These are phyloP conservation scores for Mastomys coucha DNA, from an alignment of 2,113 vertebrate species.

Conservation along the genomic window DNA sequence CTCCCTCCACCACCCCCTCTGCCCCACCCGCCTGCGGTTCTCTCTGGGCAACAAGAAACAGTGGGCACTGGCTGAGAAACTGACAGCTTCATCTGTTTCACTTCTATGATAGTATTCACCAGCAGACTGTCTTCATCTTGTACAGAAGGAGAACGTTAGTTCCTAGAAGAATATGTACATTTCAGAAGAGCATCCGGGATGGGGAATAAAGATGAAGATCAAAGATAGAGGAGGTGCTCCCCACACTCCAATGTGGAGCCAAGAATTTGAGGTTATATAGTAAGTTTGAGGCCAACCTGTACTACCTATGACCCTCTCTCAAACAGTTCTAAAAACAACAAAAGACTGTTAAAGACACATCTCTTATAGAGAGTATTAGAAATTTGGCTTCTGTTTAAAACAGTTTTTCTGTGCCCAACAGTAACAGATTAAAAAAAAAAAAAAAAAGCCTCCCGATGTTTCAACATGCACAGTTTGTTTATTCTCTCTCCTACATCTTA, in stretches of 20 bases:
- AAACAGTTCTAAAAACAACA: neutral
- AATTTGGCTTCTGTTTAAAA: constrained; percentile 50
- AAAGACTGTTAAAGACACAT: neutral
- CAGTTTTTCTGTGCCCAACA: neutral
- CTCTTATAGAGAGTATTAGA: constrained; percentile 38
- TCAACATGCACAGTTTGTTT: neutral
- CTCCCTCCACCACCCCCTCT: neutral
- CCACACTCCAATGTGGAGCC: too few species aligned
- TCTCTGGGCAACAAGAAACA: neutral
- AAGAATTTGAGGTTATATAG: neutral
- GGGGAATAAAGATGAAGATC: neutral
- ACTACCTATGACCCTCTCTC: neutral
- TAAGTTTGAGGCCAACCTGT: neutral
- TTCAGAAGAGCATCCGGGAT: neutral
- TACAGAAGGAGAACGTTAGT: constrained; percentile 55
- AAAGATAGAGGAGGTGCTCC: neutral
- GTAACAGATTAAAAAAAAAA: neutral
- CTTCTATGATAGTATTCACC: neutral
- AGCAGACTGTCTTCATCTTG: constrained; percentile 61
- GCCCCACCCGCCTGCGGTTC: neutral
- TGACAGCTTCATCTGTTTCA: constrained; percentile 60
- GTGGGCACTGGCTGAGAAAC: neutral
- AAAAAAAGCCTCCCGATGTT: neutral
- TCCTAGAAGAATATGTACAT: neutral
- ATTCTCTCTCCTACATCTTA: constrained; percentile 51